Evolutionary conservation across 2,113 vertebrate genomes (phyloP), one percentile per base, ranked within the genome.

Genomic region (Lichenostomus cassidix): DNA sequence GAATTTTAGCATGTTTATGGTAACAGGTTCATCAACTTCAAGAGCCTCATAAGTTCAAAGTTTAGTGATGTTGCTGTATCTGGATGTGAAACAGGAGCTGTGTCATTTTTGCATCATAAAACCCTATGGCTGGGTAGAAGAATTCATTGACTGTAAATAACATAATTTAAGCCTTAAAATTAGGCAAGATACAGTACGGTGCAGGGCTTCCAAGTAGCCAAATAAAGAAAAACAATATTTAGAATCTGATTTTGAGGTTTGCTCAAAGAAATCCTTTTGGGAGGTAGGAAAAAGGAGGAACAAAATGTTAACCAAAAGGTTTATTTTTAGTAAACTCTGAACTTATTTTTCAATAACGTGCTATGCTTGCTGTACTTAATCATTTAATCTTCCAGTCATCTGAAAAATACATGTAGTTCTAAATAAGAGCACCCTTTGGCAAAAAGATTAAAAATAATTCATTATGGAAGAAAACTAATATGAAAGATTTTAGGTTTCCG

Each of bases 241-340:
- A 62, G 8, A 87, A 16, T 14, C 50, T 2, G 1, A 33, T 75
- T 91, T n/a, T 55, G 25, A 65, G 3, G 10, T 79, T 94, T 55
- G 12, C 9, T 52, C 25, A 58, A 68, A 71, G 8, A 60, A 74
- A 70, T 31, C 15, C 24, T 71, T 70, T 41, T 33, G 9, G 5
- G 8, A 49, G 3, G 3, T 33, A 64, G 2, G 3, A 29, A 82
- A 82, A 90, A 47, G 4, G 3, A 58, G 5, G 9, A 27, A 83
- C 0, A 0, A 85, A 69, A 50, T 15, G 3, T 74, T 47, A 70
- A 24, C 11, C 1, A 0, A 86, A 78, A 70, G 31, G 25, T 64
- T 56, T 2, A 44, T 75, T 87, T 70, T 68, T 20, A 17, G 12
- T 47, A 46, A 92, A 62, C 6, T 42, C 47, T 53, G 7, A 91